Conservation (phyloP, 2,113 vertebrate species). For the Notothenia coriiceps region DNA sequence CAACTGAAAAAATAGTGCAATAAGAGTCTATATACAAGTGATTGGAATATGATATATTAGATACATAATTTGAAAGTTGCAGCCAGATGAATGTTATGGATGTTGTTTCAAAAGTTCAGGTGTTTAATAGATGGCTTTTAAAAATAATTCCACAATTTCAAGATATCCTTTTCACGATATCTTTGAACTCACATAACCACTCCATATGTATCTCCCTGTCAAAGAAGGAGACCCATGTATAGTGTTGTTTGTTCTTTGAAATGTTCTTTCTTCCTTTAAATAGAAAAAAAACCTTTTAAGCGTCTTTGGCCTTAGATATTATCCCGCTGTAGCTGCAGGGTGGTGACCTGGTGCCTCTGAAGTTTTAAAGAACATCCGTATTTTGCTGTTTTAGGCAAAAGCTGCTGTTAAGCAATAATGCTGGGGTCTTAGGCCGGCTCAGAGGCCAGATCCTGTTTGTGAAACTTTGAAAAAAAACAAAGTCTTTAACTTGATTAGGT, state of each 20-base stretch:
- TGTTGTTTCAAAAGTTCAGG: too few relatives aligned
- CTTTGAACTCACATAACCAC: neutral
- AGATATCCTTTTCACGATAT: neutral
- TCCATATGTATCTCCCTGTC: slow-evolving; percentile 10
- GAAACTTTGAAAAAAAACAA: slow-evolving; percentile 42
- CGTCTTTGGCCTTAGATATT: slow-evolving; percentile 32
- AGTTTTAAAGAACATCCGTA: too few relatives aligned
- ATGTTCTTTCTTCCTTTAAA: slow-evolving; percentile 12
- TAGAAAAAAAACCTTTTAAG: slow-evolving; percentile 26
- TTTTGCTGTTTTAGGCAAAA: neutral
- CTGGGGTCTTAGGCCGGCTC: slow-evolving; percentile 28
- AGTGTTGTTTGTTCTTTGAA: slow-evolving; percentile 2
- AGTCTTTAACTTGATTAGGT: slow-evolving; percentile 36
- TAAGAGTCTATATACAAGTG: too few relatives aligned
- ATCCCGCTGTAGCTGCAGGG: slow-evolving; percentile 22
- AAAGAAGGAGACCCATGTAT: neutral
- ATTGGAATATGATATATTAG: too few relatives aligned
- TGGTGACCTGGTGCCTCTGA: slow-evolving; percentile 36
- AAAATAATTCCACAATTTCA: neutral
- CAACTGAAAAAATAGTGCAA: too few relatives aligned
- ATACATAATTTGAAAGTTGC: too few relatives aligned
- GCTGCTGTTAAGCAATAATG: slow-evolving; percentile 45
- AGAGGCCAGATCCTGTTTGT: slow-evolving; percentile 46
- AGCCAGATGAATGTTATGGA: too few relatives aligned
- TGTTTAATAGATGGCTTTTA: neutral